Evolutionary conservation across 2,113 vertebrate genomes (phyloP).

Genomic region (Craseonycteris thonglongyai): DNA sequence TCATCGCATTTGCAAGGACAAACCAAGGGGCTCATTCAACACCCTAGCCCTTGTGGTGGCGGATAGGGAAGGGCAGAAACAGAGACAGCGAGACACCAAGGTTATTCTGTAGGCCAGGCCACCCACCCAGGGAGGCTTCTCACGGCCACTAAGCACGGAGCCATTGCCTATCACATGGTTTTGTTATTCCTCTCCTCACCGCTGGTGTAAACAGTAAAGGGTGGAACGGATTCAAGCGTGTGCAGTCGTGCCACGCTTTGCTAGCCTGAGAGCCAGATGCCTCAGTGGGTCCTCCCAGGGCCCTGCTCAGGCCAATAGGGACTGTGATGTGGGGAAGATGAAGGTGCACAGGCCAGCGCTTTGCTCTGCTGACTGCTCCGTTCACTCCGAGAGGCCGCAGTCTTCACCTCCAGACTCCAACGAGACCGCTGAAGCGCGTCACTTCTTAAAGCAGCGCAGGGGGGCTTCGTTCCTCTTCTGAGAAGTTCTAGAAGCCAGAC

Average conservation of each 20-base stretch:
- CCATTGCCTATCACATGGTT: neutral
- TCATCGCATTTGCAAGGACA: neutral
- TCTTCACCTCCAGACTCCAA: neutral
- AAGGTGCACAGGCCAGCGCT: neutral
- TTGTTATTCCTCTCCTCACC: neutral
- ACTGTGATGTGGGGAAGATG: neutral
- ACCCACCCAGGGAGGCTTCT: neutral
- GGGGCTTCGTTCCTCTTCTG: neutral
- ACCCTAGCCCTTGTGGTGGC: neutral
- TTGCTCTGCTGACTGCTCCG: neutral
- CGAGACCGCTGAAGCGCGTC: fast-evolving
- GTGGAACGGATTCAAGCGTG: neutral
- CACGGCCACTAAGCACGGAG: neutral
- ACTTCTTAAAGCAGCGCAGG: neutral
- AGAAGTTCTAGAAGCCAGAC: neutral
- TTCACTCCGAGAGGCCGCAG: fast-evolving
- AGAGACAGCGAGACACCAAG: neutral
- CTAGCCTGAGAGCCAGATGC: neutral
- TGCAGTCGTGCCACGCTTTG: neutral
- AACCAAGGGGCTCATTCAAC: neutral
- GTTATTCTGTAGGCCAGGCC: neutral
- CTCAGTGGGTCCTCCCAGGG: neutral
- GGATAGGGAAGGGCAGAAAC: neutral
- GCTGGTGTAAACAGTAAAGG: neutral
- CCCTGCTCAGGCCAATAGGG: neutral